Evolutionary conservation across 2,888 invertebrate species (phyloP), one percentile per base, ranked within the genome.

Genomic region (Heliconius sara): DNA sequence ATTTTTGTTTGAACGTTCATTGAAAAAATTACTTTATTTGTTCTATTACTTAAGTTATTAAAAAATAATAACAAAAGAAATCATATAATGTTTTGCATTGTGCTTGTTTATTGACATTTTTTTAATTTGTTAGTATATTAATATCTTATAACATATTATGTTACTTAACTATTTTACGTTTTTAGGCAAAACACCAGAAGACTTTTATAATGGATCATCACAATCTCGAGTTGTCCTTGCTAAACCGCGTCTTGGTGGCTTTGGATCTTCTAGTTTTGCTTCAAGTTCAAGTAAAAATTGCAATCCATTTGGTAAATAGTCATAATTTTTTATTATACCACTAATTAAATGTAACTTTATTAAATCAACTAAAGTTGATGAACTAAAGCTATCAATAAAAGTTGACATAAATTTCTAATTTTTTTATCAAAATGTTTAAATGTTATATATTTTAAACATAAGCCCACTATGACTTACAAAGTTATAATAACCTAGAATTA

Each of bases 161-260:
- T 60, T 6, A 19, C 27, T 16, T 30, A 5, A 6, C 34, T 52
- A 39, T 71, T 47, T 72, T 27, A 80, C 70, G 43, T 81, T 85
- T 85, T 72, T 82, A 94, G 95, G 92, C 81, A 93, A 93, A 88
- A 86, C 91, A 83, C 88, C 92, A 39, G 93, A 92, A 86, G 93
- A 93, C 80, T 90, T 91, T 83, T 91, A 86, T 84, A 94, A 92
- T 92, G 93, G 92, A 71, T 89, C 93, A 79, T 85, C 92, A 66
- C 94, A 93, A 83, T 91, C 94, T 43, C 87, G 92, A 82, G 91
- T 94, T 84, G 93, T 95, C 52, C 85, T 95, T 84, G 95, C 95
- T 7, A 95, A 94, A 84, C 95, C 95, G 22, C 88, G 94, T 39
- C 91, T 95, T 76, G 95, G 94, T 75, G 92, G 92, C 10, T 93